phyloP scores from a whole-genome alignment of 1,140 invertebrate genomes.

The Melipona quadrifasciata region DNA sequence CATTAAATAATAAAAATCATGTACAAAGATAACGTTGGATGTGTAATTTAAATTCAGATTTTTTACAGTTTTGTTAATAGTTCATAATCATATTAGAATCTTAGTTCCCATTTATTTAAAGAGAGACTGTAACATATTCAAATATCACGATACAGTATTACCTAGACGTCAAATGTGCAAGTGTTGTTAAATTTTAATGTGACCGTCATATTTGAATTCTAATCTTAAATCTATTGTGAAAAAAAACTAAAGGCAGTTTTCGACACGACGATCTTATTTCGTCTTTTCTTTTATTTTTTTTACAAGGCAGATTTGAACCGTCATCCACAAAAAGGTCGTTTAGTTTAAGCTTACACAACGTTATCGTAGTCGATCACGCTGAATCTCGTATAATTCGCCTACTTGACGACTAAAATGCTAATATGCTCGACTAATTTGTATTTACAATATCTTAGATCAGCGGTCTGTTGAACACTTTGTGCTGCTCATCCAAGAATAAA shows the following conservation, averaged over 20 bases:
- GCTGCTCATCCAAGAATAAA: conserved; percentile 13
- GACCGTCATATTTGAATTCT: conserved; percentile 14
- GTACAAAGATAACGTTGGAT: conserved; percentile 31
- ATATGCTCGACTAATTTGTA: conserved; percentile 50
- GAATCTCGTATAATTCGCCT: conserved; percentile 26
- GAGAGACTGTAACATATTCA: conserved; percentile 4
- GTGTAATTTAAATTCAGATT: conserved; percentile 12
- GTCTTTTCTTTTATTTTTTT: background rate
- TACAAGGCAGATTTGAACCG: conserved; percentile 27
- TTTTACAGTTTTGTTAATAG: background rate
- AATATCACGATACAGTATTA: conserved; percentile 30
- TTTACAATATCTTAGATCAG: conserved; percentile 53
- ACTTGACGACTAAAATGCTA: conserved; percentile 39
- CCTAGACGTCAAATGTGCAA: conserved; percentile 35
- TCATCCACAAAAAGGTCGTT: conserved; percentile 26
- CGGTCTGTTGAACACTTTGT: background rate
- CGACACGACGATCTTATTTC: conserved; percentile 7
- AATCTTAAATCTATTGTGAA: background rate
- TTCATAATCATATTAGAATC: conserved; percentile 14
- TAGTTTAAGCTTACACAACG: conserved; percentile 33
- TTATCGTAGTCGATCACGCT: conserved; percentile 15
- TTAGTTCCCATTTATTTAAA: conserved; percentile 6
- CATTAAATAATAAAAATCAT: conserved; percentile 11
- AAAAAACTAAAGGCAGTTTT: conserved; percentile 29
- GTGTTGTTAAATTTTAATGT: conserved; percentile 11